These are phyloP conservation scores for Lasioglossum albipes DNA, from an alignment of 1,140 invertebrate species.

Conservation along the genomic window DNA sequence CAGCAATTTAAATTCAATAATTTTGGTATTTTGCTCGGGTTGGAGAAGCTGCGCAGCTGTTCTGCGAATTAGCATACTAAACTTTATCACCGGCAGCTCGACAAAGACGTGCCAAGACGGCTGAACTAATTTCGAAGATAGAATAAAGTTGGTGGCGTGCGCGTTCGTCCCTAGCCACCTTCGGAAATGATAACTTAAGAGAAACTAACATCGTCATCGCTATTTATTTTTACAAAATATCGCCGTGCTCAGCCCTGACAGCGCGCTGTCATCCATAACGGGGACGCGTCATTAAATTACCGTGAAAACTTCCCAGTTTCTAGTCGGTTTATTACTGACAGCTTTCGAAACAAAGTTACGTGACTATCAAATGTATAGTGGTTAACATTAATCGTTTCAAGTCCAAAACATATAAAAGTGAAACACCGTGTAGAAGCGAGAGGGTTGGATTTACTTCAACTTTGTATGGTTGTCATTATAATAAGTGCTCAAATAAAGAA, in stretches of 20 bases:
- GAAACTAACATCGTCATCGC: constrained; percentile 68
- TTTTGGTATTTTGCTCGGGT: constrained; percentile 76
- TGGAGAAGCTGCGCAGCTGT: constrained; percentile 77
- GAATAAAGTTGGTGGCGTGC: constrained; percentile 77
- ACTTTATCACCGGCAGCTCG: constrained; percentile 80
- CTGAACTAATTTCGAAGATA: constrained; percentile 81
- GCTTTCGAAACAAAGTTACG: not conserved
- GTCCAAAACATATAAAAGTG: too few species aligned
- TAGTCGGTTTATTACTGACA: not conserved
- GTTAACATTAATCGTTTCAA: too few species aligned
- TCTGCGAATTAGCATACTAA: constrained; percentile 80
- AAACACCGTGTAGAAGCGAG: too few species aligned
- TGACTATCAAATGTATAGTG: too few species aligned
- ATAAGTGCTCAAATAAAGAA: too few species aligned
- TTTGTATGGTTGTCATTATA: too few species aligned
- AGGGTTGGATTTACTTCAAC: too few species aligned
- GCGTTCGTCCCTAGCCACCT: constrained; percentile 62
- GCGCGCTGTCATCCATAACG: not conserved
- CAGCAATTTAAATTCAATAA: constrained; percentile 81
- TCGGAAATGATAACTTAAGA: constrained; percentile 69
- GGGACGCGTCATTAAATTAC: constrained; percentile 1
- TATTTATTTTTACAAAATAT: constrained; percentile 63
- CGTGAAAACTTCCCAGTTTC: not conserved
- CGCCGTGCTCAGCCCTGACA: not conserved
- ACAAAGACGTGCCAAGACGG: constrained; percentile 80